phyloP scores from a whole-genome alignment of 2,888 invertebrate species.

The Oasisia sp. region DNA sequence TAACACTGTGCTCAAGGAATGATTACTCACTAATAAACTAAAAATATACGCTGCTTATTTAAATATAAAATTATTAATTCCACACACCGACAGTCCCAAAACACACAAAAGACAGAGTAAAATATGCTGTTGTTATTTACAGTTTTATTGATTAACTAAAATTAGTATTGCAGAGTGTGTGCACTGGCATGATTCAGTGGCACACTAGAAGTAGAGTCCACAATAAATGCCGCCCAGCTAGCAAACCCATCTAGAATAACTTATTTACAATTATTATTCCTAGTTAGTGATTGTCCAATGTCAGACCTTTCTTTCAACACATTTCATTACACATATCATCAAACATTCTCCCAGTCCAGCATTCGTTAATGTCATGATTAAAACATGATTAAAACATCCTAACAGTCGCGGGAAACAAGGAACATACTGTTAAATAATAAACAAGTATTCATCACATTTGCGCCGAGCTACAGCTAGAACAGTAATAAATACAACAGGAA shows the following conservation, averaged over 20 bases:
- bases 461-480: not conserved
- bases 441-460: constrained; percentile 17
- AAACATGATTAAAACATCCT: not conserved
- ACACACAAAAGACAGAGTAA: not conserved
- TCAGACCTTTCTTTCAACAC: not conserved
- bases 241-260: constrained; percentile 8
- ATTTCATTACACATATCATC: not conserved
- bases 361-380: constrained; percentile 12
- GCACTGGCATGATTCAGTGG: not conserved
- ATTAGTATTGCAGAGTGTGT: constrained; percentile 14
- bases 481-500: constrained; percentile 13
- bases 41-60: not conserved
- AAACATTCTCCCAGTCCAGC: not conserved
- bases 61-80: not conserved
- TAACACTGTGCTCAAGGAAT: not conserved
- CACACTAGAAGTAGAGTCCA: constrained; percentile 3
- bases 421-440: constrained; percentile 5
- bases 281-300: constrained; percentile 17
- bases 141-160: constrained; percentile 17
- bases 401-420: not conserved
- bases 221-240: constrained; percentile 10
- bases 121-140: not conserved
- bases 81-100: not conserved
- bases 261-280: not conserved
- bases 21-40: not conserved